Evolutionary conservation across 2,888 invertebrate genomes (phyloP).

Genomic region (Euzetes globulus): DNA sequence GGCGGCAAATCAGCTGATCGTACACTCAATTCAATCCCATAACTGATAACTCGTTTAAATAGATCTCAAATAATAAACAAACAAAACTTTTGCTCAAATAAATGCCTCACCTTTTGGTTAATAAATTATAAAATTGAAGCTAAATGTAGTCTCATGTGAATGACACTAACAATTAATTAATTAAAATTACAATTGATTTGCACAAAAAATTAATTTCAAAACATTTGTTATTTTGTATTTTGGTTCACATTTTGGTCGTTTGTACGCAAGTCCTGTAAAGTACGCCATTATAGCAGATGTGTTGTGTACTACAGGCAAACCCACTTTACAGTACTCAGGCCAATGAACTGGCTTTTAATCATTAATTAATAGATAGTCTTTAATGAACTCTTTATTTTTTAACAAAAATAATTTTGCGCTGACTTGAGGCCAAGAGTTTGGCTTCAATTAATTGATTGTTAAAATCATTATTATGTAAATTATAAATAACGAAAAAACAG

Average conservation of each 20-base stretch:
- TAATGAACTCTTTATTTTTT: constrained; percentile 6
- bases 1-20: not conserved
- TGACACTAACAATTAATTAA: not conserved
- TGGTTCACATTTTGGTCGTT: not conserved
- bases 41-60: not conserved
- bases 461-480: constrained; percentile 13
- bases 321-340: not conserved
- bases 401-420: not conserved
- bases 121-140: too few relatives aligned
- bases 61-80: not conserved
- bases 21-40: not conserved
- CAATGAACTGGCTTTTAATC: constrained; percentile 14
- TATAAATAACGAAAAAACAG: not conserved
- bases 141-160: not conserved
- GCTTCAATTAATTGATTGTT: not conserved
- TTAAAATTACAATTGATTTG: not conserved
- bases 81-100: not conserved
- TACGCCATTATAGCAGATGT: constrained; percentile 11
- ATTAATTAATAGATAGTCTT: constrained; percentile 23
- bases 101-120: not conserved
- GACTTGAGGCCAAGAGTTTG: not conserved
- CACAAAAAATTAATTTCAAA: not conserved
- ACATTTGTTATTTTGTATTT: not conserved
- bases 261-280: constrained; percentile 15
- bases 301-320: constrained; percentile 23